Conservation (phyloP, 2,797 vertebrate species). For the Molossus alvarezi region DNA sequence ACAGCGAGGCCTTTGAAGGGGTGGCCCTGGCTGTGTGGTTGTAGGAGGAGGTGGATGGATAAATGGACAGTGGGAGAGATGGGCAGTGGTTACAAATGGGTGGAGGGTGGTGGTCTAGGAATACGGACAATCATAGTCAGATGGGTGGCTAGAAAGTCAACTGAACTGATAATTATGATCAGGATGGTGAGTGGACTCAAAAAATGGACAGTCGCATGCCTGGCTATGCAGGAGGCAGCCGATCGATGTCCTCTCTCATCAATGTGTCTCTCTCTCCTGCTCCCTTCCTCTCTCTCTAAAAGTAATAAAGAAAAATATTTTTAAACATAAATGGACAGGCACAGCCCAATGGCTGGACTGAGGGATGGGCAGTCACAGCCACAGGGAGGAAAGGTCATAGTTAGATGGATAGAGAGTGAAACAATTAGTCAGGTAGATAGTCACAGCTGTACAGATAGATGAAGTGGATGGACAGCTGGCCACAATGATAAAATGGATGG, state of each 20-base stretch:
- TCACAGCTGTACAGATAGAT: background rate
- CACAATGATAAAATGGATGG: background rate
- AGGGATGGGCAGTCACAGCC: background rate
- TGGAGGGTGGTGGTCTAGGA: background rate
- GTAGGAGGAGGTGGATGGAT: slow-evolving; percentile 88
- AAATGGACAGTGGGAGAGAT: background rate
- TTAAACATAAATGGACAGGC: background rate
- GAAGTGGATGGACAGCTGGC: background rate
- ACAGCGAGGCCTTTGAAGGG: slow-evolving; percentile 94
- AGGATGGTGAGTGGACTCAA: background rate
- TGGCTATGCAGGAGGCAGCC: too few species aligned
- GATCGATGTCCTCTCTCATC: too few species aligned
- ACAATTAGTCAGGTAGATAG: background rate
- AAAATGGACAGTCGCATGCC: background rate
- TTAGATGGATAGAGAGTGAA: accelerated
- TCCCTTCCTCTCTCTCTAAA: too few species aligned
- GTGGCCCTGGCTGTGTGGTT: slow-evolving; percentile 93
- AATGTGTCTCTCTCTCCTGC: too few species aligned
- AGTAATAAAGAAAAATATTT: too few species aligned
- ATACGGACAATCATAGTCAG: background rate
- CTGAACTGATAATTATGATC: accelerated
- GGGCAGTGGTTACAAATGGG: background rate
- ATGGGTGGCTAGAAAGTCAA: background rate
- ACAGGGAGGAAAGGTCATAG: background rate
- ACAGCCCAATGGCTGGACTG: background rate